Conservation (phyloP, 2,888 invertebrate species). For the Cyaniris semiargus region DNA sequence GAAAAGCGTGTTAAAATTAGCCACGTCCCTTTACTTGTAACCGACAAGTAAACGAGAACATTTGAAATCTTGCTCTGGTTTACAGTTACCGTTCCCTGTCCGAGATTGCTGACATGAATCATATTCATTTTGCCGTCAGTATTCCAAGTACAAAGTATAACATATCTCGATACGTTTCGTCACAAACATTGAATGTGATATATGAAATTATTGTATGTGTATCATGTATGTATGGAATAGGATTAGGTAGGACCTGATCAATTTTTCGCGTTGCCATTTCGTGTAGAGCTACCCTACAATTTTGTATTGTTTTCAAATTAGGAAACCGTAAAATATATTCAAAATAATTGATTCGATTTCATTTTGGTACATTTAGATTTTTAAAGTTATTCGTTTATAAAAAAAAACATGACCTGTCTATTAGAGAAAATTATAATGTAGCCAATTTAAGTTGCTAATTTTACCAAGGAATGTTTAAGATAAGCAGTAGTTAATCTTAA, state of each 20-base stretch:
- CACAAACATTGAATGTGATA: constrained; percentile 1
- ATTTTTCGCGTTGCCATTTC: constrained; percentile 3
- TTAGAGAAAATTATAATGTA: not conserved
- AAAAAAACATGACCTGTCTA: too few relatives aligned
- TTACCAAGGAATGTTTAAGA: not conserved
- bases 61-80: not conserved
- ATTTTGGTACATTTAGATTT: too few relatives aligned
- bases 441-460: not conserved
- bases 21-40: not conserved
- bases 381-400: too few relatives aligned
- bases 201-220: not conserved
- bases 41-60: not conserved
- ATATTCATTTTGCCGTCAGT: not conserved
- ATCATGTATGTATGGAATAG: constrained; percentile 7
- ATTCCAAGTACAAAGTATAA: constrained; percentile 18
- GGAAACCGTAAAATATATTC: too few relatives aligned
- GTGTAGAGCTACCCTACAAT: not conserved
- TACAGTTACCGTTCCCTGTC: constrained; percentile 10
- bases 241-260: constrained; percentile 9
- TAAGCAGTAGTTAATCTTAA: not conserved
- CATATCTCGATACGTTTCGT: not conserved
- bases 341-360: too few relatives aligned
- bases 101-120: constrained; percentile 24
- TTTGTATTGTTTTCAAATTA: not conserved
- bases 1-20: not conserved